Conservation (phyloP, 2,888 invertebrate genomes). For the Pyralis farinalis region DNA sequence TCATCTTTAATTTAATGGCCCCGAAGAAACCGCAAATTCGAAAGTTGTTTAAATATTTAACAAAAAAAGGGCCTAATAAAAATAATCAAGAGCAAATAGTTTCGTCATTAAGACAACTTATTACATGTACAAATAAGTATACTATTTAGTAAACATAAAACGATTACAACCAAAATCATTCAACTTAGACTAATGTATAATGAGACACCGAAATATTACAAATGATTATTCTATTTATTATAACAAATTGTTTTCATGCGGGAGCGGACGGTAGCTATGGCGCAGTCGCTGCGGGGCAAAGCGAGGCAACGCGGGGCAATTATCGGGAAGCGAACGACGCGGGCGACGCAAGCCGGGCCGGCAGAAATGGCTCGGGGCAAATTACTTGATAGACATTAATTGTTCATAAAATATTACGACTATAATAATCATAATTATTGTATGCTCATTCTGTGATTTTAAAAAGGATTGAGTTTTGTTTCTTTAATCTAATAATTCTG, state of each 20-base stretch:
- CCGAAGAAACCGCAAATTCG: too few species aligned
- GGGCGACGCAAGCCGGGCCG: background rate
- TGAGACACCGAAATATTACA: constrained; percentile 10
- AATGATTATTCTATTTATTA: constrained; percentile 49
- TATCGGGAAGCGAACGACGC: constrained; percentile 19
- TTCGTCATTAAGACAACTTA: too few species aligned
- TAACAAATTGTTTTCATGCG: constrained; percentile 40
- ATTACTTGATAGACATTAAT: constrained; percentile 58
- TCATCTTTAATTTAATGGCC: too few species aligned
- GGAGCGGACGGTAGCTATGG: constrained; percentile 31
- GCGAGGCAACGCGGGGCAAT: constrained; percentile 3
- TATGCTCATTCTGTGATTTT: constrained; percentile 22
- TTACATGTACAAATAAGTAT: too few species aligned
- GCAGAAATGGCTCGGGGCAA: constrained; percentile 1
- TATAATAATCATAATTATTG: constrained; percentile 39
- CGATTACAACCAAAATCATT: background rate
- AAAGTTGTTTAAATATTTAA: too few species aligned
- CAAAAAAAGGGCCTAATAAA: too few species aligned
- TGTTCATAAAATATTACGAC: constrained; percentile 48
- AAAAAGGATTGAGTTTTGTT: background rate
- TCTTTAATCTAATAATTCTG: too few species aligned
- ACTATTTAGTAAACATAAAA: too few species aligned
- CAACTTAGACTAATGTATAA: background rate
- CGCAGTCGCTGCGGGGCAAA: constrained; percentile 14
- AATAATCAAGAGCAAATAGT: too few species aligned